These are phyloP conservation scores for Phrynocephalus versicolor DNA, from an alignment of 2,113 vertebrate species.

Conservation along the genomic window DNA sequence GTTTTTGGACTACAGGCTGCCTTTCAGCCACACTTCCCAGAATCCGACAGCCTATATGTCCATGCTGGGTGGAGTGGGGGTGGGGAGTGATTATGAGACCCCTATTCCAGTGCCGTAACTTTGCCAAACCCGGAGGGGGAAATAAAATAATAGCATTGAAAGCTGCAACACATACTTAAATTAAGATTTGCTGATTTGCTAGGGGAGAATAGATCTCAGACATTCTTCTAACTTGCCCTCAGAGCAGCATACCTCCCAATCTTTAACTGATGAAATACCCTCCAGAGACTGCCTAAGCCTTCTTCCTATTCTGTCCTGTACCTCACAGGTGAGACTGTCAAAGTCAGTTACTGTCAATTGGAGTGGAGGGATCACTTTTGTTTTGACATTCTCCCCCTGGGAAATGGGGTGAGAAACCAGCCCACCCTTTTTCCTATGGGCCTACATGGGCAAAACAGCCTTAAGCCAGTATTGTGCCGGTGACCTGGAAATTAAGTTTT, in stretches of 20 bases:
- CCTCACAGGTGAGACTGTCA: constrained; percentile 14
- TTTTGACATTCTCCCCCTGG: constrained; percentile 4
- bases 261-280: neutral
- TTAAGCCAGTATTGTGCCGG: constrained; percentile 13
- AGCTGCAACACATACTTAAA: neutral
- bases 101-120: no score
- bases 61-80: no score
- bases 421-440: neutral
- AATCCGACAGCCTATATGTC: no score
- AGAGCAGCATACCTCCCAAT: neutral
- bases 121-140: no score
- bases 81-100: no score
- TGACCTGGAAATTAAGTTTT: constrained; percentile 52
- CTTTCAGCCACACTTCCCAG: no score
- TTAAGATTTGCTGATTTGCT: no score
- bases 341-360: accelerated
- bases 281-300: constrained; percentile 5
- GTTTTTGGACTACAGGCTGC: no score
- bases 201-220: neutral
- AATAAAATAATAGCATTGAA: no score
- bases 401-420: constrained; percentile 25
- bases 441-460: neutral
- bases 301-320: neutral
- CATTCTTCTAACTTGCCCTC: neutral
- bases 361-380: accelerated